Conservation (phyloP, 2,797 vertebrate genomes). For the Hylomyscus alleni region DNA sequence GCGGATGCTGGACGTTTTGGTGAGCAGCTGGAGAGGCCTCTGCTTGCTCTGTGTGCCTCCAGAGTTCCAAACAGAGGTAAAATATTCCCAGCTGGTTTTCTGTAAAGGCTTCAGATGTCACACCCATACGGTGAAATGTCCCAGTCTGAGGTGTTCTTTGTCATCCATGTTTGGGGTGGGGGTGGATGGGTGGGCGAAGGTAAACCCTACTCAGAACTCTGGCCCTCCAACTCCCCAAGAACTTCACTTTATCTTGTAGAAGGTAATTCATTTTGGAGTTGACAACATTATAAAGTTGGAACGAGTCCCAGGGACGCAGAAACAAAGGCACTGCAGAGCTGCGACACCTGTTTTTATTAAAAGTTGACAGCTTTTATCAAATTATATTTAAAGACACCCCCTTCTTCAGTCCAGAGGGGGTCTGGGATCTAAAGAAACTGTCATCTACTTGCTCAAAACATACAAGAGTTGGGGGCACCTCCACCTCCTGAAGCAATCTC, state of each 20-base stretch:
- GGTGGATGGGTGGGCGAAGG: not conserved
- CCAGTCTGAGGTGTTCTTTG: not conserved
- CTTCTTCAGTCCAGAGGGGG: not conserved
- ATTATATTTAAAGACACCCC: constrained; percentile 42
- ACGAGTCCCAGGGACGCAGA: constrained; percentile 67
- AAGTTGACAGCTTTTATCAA: constrained; percentile 77
- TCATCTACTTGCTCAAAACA: not conserved
- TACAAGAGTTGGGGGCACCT: not conserved
- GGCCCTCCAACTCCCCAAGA: not conserved
- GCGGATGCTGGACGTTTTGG: rapidly evolving
- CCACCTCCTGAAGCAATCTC: not conserved
- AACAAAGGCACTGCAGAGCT: constrained; percentile 54
- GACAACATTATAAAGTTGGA: constrained; percentile 78
- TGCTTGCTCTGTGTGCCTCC: not conserved
- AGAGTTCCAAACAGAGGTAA: not conserved
- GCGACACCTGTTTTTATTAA: constrained; percentile 79
- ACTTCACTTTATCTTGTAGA: constrained; percentile 44
- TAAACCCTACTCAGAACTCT: not conserved
- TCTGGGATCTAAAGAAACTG: not conserved
- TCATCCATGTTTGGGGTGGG: not conserved
- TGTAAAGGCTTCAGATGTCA: not conserved
- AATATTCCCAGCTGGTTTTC: not conserved
- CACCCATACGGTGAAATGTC: not conserved
- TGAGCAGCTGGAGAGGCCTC: not conserved
- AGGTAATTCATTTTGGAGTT: constrained; percentile 66